Conservation (phyloP, 2,113 vertebrate species). For the Siniperca chuatsi region DNA sequence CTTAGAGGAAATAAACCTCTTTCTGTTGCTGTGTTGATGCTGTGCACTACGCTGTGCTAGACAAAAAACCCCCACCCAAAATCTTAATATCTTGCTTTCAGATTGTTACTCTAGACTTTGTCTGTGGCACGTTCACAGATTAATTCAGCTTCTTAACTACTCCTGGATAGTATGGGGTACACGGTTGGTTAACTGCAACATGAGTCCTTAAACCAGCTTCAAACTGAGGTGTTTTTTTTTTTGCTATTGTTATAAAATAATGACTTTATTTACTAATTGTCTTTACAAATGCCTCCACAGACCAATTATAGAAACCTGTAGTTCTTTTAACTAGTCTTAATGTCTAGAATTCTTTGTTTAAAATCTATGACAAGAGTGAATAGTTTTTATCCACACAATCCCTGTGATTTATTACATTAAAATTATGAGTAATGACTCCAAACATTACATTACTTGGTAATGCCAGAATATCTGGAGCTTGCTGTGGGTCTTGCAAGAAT, state of each 20-base stretch:
- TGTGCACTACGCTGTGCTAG: not conserved
- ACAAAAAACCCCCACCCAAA: not conserved
- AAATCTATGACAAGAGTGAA: not conserved
- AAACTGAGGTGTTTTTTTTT: not conserved
- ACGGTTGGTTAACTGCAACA: not conserved
- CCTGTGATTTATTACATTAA: not conserved
- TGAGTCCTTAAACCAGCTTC: not conserved
- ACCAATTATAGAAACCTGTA: not conserved
- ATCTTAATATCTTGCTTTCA: not conserved
- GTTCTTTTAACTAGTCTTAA: not conserved
- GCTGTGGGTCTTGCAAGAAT: not conserved
- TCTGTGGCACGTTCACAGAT: not conserved
- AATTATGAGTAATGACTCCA: constrained; percentile 15
- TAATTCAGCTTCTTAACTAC: not conserved
- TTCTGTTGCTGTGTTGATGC: not conserved
- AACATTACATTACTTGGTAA: constrained; percentile 20
- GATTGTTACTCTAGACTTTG: not conserved
- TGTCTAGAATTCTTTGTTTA: not conserved
- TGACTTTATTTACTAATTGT: not conserved
- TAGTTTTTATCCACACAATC: not conserved
- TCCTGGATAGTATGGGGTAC: not conserved
- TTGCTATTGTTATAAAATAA: not conserved
- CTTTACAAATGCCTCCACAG: not conserved
- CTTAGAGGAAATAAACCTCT: not conserved
- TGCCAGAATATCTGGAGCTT: not conserved